Evolutionary conservation across 2,113 vertebrate species (phyloP), one percentile per base, ranked within the genome.

Genomic region (Strix aluco): DNA sequence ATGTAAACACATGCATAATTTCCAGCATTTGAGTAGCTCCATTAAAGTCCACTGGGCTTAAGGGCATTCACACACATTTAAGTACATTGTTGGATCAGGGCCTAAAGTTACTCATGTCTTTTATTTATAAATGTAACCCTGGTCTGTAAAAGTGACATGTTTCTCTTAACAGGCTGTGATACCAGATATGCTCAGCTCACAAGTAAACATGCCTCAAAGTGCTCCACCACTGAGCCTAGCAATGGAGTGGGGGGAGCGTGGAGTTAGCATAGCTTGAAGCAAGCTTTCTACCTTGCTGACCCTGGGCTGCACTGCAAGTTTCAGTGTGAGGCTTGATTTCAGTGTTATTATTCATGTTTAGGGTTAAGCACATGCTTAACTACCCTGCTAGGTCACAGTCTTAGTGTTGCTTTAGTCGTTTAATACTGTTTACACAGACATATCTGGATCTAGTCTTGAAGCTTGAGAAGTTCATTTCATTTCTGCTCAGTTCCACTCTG

Each of bases 81-180:
- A 95, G 83, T 91, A 94, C 87, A 82, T 94, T 85, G 84, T 58
- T 97, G 91, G 92, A 95, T 47, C 78, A 38, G 62, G 78, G 94
- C 92, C 92, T 95, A 57, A 92, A 89, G 78, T 91, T 94, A 96
- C 88, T 95, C 72, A 92, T 72, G 87, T 62, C 84, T 95, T 95
- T 92, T 94, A 92, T 96, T 95, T 96, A 92, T 72, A 96, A 97
- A 92, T 82, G 92, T 69, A 92, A 91, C 61, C 49, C 86, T 52
- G 57, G 69, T 87, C 94, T 87, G 94, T 94, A 94, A 89, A 96
- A 91, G 81, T 85, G 88, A 95, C 83, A 89, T 89, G 86, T 89
- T 95, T 91, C 92, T 95, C 66, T 91, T 91, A 91, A 81, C 40
- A 84, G 90, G 49, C 83, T 65, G 61, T 54, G 88, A 92, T 91